Base-by-base conservation (phyloP, 2,113 vertebrate species). In the Scortum barcoo region DNA sequence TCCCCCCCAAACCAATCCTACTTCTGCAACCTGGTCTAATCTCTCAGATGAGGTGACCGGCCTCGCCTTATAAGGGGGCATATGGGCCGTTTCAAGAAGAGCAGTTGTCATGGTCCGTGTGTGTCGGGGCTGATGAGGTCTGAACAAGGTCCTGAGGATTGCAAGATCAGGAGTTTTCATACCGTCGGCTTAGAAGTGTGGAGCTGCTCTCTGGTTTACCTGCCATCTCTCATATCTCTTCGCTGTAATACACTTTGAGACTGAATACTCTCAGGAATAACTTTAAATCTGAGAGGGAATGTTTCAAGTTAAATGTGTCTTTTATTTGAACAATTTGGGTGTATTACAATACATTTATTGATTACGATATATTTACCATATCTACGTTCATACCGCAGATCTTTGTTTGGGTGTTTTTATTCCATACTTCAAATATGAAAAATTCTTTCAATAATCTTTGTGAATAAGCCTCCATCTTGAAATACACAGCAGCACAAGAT, bases 81-180 rank as follows among this genome's bases (percentile, higher is more conserved):
- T 83, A 38, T 30, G 38, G 42, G 53, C 69, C 16, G 16, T 85
- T 78, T 78, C 72, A 89, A 74, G 85, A 50, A 30, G 46, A 74
- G 74, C 40, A 9, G 61, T 65, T 63, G 65, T 86, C 76, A 76
- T 60, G 61, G 66, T 76, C 68, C n/a, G 42, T 86, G 85, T 81
- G 70, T 12, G 86, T 56, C 60, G 13, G 42, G n/a, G 69, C 61
- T 84, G 84, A 88, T 91, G 89, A 89, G 85, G 81, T 86, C 83
- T 65, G 60, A 79, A 40, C 40, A 10, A 67, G 81, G 84, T 86
- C 83, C 71, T 13, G 56, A 80, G 78, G 86, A 85, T 30, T 88
- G 84, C 87, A 66, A 74, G 53, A 88, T 88, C 76, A 85, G 85
- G 80, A 54, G 28, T 86, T 92, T 88, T 84, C n/a, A 77, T 57